Conservation (phyloP, 2,113 vertebrate genomes). For the Barnardius zonarius region DNA sequence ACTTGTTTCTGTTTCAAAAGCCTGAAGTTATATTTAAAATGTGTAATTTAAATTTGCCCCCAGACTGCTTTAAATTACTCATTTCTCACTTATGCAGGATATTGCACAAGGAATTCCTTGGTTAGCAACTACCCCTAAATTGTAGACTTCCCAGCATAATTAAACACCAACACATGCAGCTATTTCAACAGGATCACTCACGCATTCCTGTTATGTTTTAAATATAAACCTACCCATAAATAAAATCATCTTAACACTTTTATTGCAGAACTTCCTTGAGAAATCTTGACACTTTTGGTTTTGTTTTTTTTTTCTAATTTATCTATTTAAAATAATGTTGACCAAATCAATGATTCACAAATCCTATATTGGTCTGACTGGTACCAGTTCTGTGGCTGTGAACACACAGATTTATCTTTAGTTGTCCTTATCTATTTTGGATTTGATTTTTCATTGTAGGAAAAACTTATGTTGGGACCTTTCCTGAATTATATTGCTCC, state of each 20-base stretch:
- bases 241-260: slow-evolving; percentile 66
- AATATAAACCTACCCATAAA: slow-evolving; percentile 66
- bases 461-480: neutral
- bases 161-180: slow-evolving; percentile 66
- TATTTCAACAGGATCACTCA: slow-evolving; percentile 64
- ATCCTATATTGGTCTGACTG: neutral
- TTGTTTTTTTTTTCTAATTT: neutral
- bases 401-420: neutral
- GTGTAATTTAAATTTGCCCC: slow-evolving; percentile 76
- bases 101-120: slow-evolving; percentile 76
- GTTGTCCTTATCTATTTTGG: neutral
- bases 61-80: slow-evolving; percentile 77
- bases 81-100: slow-evolving; percentile 75
- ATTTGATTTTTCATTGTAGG: neutral
- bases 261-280: slow-evolving; percentile 20
- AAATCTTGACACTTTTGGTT: neutral
- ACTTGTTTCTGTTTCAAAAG: slow-evolving; percentile 52
- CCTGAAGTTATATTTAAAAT: slow-evolving; percentile 70
- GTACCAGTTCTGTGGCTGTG: neutral
- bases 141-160: slow-evolving; percentile 68
- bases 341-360: neutral
- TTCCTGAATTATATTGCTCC: neutral
- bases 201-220: slow-evolving; percentile 64
- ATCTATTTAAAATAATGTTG: slow-evolving; percentile 23
- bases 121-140: slow-evolving; percentile 66